Conservation (phyloP, 2,797 vertebrate genomes). For the Mastacembelus armatus region DNA sequence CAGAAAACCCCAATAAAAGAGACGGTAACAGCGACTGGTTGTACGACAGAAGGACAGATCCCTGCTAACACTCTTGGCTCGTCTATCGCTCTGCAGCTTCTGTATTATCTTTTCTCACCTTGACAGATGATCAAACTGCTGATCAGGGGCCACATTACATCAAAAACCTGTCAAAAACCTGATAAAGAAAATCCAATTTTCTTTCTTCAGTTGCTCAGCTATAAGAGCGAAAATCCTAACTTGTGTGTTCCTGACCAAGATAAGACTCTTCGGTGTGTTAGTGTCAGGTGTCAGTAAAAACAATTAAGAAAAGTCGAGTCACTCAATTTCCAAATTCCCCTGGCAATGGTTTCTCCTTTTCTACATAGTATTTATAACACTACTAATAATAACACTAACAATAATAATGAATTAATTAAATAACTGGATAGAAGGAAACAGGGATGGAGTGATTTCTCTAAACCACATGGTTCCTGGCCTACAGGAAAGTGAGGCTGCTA, state of each 20-base stretch:
- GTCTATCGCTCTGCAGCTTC: neutral
- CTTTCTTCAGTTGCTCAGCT: neutral
- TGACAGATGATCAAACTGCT: constrained; percentile 21
- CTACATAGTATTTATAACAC: too few species aligned
- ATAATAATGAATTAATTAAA: too few species aligned
- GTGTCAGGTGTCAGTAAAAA: neutral
- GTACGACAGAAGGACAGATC: too few species aligned
- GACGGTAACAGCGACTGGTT: constrained; percentile 15
- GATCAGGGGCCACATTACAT: constrained; percentile 3
- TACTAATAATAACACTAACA: too few species aligned
- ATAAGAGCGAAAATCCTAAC: neutral
- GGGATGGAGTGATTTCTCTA: constrained; percentile 21
- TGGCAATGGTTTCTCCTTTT: too few species aligned
- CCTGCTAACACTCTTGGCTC: neutral
- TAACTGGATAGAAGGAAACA: constrained; percentile 27
- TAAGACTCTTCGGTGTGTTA: neutral
- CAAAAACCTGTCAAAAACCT: neutral
- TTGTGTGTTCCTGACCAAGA: neutral
- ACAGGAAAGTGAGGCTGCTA: neutral
- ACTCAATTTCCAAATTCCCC: too few species aligned
- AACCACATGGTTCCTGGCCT: constrained; percentile 22
- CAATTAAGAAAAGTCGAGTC: too few species aligned
- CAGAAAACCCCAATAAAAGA: constrained; percentile 23
- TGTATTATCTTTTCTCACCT: neutral
- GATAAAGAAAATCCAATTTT: neutral